Evolutionary conservation across 2,888 invertebrate species (phyloP).

Genomic region (Capitulum mitella): DNA sequence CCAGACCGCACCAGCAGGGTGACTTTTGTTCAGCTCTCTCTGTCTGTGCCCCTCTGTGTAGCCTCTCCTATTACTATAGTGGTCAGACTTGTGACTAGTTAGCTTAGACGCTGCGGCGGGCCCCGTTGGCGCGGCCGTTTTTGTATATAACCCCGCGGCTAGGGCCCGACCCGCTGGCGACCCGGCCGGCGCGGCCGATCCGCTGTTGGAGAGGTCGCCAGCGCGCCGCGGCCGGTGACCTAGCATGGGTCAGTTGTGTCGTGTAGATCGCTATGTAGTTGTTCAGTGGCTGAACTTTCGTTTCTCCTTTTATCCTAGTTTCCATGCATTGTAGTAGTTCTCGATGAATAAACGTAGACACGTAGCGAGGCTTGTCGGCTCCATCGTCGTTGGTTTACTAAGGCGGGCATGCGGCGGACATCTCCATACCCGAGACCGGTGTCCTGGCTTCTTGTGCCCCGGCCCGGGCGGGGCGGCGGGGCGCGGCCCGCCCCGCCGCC

Average conservation of each 20-base stretch:
- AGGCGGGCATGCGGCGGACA: slow-evolving; percentile 1
- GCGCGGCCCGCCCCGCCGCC: not conserved
- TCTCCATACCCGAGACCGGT: not conserved
- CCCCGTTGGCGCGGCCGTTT: not conserved
- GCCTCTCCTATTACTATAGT: slow-evolving; percentile 22
- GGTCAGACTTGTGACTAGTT: slow-evolving; percentile 14
- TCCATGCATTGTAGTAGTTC: slow-evolving; percentile 24
- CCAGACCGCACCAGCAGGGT: not conserved
- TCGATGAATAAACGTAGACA: slow-evolving; percentile 20
- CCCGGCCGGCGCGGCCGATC: not conserved
- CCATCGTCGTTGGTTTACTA: not conserved
- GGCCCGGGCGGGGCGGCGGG: not conserved
- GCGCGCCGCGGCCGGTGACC: not conserved
- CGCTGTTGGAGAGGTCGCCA: not conserved
- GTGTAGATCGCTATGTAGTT: slow-evolving; percentile 24
- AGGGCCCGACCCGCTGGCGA: not conserved
- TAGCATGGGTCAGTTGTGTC: slow-evolving; percentile 21
- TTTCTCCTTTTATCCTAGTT: slow-evolving; percentile 20
- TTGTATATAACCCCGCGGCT: slow-evolving; percentile 18
- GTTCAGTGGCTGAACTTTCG: slow-evolving; percentile 25
- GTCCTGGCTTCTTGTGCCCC: not conserved
- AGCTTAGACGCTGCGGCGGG: slow-evolving; percentile 1
- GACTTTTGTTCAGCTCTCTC: slow-evolving; percentile 1
- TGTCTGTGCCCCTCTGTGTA: slow-evolving; percentile 15
- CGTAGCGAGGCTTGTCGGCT: slow-evolving; percentile 17